These are phyloP conservation scores for Myiagra hebetior DNA, from an alignment of 2,113 vertebrate genomes.

Conservation along the genomic window DNA sequence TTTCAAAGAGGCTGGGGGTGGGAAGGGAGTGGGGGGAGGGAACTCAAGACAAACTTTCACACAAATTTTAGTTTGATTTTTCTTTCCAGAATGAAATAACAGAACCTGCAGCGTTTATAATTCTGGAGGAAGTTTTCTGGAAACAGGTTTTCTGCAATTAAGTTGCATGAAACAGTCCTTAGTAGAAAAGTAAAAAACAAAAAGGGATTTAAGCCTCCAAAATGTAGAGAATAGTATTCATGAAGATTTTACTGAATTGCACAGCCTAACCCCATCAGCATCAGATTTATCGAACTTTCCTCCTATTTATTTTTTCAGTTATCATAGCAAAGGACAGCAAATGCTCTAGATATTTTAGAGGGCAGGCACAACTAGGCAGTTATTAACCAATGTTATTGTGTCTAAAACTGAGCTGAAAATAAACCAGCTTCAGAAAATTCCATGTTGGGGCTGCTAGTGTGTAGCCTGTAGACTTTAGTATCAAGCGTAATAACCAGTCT, in stretches of 20 bases:
- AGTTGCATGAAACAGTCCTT: background rate
- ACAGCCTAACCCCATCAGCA: fast-evolving
- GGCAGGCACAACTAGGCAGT: background rate
- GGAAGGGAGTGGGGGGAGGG: too few species aligned
- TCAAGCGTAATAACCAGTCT: background rate
- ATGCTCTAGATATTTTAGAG: background rate
- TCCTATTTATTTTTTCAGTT: background rate
- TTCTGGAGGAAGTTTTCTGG: background rate
- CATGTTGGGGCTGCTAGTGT: background rate
- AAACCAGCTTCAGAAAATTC: constrained; percentile 4
- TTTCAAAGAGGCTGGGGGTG: background rate
- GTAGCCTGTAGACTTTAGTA: background rate
- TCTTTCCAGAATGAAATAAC: background rate
- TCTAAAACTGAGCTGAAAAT: background rate
- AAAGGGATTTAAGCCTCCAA: background rate
- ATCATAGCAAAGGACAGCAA: background rate
- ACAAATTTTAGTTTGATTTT: background rate
- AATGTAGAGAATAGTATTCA: background rate
- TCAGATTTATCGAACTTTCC: background rate
- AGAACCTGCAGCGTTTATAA: background rate
- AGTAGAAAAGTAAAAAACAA: background rate
- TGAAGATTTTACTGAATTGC: background rate
- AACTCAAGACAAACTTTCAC: background rate
- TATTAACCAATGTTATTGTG: background rate
- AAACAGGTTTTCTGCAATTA: background rate